Conservation (phyloP, 2,888 invertebrate species). For the Andrena flavipes region DNA sequence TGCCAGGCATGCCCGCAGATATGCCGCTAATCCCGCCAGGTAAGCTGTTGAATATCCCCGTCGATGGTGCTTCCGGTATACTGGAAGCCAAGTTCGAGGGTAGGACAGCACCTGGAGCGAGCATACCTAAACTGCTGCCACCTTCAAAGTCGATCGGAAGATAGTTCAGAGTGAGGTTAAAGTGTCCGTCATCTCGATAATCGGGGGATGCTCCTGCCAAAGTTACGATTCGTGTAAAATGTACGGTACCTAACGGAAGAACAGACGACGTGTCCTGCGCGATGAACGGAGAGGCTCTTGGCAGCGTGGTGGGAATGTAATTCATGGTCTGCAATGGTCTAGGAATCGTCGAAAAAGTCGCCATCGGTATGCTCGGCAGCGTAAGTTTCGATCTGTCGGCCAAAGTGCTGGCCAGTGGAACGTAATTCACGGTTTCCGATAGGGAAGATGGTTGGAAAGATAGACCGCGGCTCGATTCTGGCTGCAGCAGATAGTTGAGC, state of each 20-base stretch:
- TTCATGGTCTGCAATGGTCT: conserved; percentile 69
- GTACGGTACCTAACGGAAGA: conserved; percentile 64
- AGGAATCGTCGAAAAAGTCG: conserved; percentile 65
- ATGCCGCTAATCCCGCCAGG: conserved; percentile 59
- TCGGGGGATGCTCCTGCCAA: neutral
- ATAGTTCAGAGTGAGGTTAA: too few species aligned
- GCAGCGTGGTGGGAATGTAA: conserved; percentile 62
- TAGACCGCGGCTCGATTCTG: conserved; percentile 68
- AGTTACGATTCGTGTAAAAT: neutral
- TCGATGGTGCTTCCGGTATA: conserved; percentile 33
- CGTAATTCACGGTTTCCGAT: conserved; percentile 66
- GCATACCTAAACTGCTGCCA: neutral
- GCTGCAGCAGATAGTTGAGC: conserved; percentile 66
- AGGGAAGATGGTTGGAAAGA: conserved; percentile 66
- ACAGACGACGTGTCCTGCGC: conserved; percentile 52
- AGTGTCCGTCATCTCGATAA: neutral
- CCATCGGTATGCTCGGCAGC: conserved; percentile 69
- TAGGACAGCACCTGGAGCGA: conserved; percentile 30
- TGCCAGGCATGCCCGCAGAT: conserved; percentile 57
- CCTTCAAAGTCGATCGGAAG: too few species aligned
- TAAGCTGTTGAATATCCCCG: conserved; percentile 57
- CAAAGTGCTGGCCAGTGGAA: conserved; percentile 47
- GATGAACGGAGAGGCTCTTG: conserved; percentile 64
- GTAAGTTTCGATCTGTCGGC: conserved; percentile 53
- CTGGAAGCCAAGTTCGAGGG: conserved; percentile 29